Conservation (phyloP, 2,113 vertebrate species). For the Suncus etruscus region DNA sequence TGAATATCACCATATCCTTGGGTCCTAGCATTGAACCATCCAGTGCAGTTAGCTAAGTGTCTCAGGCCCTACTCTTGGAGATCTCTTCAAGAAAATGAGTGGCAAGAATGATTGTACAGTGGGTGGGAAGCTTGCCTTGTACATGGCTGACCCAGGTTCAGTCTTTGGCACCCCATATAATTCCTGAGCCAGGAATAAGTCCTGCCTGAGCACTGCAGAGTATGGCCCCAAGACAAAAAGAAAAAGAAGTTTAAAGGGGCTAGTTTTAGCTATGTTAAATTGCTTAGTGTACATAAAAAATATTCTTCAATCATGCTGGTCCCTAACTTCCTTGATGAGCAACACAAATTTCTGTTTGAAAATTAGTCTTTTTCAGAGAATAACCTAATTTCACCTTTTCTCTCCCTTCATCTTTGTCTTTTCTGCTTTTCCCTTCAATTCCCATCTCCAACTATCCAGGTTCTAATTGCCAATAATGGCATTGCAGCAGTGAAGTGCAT, state of each 20-base stretch:
- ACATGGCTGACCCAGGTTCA: too few relatives aligned
- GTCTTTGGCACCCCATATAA: too few relatives aligned
- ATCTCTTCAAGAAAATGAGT: too few relatives aligned
- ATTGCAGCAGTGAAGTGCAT: slow-evolving; percentile 99
- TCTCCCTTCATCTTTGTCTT: neutral
- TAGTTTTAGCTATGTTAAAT: slow-evolving; percentile 38
- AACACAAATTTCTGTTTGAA: slow-evolving; percentile 43
- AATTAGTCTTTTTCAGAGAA: slow-evolving; percentile 10
- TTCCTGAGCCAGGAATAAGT: too few relatives aligned
- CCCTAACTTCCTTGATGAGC: neutral
- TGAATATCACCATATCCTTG: too few relatives aligned
- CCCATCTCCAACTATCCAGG: slow-evolving; percentile 84
- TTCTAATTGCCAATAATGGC: slow-evolving; percentile 99
- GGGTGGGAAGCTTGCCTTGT: too few relatives aligned
- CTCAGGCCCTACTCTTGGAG: too few relatives aligned
- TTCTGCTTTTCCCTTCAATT: slow-evolving; percentile 9
- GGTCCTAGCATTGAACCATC: too few relatives aligned
- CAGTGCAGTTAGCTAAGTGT: too few relatives aligned
- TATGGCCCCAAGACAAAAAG: neutral
- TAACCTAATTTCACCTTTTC: neutral
- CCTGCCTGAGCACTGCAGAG: neutral
- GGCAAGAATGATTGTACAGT: too few relatives aligned
- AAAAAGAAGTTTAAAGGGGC: neutral
- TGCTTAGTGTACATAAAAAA: slow-evolving; percentile 45
- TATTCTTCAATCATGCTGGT: neutral